Conservation (phyloP, 92 coral and sea anemone genomes). For the Desmophyllum pertusum region DNA sequence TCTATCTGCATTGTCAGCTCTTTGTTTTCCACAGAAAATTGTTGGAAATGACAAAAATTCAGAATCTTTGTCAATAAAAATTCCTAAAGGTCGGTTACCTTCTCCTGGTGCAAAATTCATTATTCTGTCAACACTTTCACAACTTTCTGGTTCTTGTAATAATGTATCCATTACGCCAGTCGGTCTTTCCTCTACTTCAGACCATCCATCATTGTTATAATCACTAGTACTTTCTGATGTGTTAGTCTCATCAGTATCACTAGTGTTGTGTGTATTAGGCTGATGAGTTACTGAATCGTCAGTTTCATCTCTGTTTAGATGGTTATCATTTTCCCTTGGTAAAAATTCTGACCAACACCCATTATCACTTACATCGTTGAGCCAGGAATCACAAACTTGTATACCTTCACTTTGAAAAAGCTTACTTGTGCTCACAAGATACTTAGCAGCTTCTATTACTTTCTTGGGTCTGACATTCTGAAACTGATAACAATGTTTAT, state of each 20-base stretch:
- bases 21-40: constrained; percentile 61
- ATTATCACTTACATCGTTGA: not conserved
- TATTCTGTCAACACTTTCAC: constrained; percentile 35
- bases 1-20: constrained; percentile 45
- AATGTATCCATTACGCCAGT: constrained; percentile 53
- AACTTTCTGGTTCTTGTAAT: constrained; percentile 61
- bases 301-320: not conserved
- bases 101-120: constrained; percentile 56
- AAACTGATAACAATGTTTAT: constrained; percentile 68
- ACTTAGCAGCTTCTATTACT: constrained; percentile 73
- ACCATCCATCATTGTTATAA: constrained; percentile 42
- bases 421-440: constrained; percentile 54
- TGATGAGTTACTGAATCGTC: not conserved
- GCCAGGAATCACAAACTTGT: constrained; percentile 35
- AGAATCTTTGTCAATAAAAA: constrained; percentile 65
- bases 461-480: constrained; percentile 64
- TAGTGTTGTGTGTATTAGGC: not conserved
- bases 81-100: constrained; percentile 55
- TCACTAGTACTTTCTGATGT: not conserved
- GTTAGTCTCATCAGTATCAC: not conserved
- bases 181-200: constrained; percentile 52
- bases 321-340: not conserved
- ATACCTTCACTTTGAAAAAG: constrained; percentile 65
- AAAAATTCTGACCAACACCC: constrained; percentile 49
- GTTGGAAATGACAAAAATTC: constrained; percentile 65